These are phyloP conservation scores for Escarpia spicata DNA, from an alignment of 2,888 invertebrate genomes.

Conservation along the genomic window DNA sequence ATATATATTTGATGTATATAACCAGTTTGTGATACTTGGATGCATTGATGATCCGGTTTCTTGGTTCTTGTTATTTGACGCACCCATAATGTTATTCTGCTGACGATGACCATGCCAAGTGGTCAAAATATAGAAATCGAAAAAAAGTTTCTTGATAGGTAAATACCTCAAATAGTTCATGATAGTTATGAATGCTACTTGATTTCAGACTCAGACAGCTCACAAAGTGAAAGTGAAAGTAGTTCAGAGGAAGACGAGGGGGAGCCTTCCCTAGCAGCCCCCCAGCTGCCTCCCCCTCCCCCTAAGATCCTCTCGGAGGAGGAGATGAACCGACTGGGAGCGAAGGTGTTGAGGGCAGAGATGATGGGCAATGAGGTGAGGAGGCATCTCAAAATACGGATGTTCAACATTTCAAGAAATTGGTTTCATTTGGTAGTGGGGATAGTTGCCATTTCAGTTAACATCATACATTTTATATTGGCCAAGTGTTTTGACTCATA, in stretches of 20 bases:
- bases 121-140: too few relatives aligned
- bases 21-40: too few relatives aligned
- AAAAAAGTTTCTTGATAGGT: too few relatives aligned
- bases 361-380: slow-evolving; percentile 82
- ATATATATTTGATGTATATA: too few relatives aligned
- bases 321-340: slow-evolving; percentile 89
- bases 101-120: too few relatives aligned
- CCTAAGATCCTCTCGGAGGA: slow-evolving; percentile 55
- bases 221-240: background rate
- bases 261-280: background rate
- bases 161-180: too few relatives aligned
- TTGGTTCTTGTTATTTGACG: too few relatives aligned
- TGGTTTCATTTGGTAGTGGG: background rate
- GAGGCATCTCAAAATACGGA: background rate
- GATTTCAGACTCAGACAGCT: background rate
- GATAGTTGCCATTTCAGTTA: background rate
- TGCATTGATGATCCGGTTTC: too few relatives aligned
- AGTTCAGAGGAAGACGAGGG: background rate
- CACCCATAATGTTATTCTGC: too few relatives aligned
- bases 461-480: too few relatives aligned
- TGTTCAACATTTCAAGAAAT: background rate
- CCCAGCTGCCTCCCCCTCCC: slow-evolving; percentile 14
- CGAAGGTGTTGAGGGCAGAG: slow-evolving; percentile 93
- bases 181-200: background rate
- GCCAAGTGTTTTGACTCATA: too few relatives aligned